Percentiles rank a stretch among this genome's conserved stretches.
phyloP scores from a whole-genome alignment of 1,140 invertebrate species.

The Littorina saxatilis region DNA sequence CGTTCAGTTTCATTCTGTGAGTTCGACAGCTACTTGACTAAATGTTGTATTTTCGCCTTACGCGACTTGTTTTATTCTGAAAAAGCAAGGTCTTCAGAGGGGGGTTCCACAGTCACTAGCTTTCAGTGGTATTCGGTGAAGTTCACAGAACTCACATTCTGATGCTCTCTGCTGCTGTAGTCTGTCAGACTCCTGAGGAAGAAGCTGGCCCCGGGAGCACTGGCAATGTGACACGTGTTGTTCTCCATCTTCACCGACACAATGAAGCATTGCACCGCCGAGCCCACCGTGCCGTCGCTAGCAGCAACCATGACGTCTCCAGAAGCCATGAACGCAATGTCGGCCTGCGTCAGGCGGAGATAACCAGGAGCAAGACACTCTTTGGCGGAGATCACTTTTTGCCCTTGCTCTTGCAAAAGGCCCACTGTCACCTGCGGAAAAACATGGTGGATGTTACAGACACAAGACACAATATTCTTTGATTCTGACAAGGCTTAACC shows the following conservation, averaged over 20 bases:
- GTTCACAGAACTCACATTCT: constrained; percentile 43
- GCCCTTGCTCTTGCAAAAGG: constrained; percentile 50
- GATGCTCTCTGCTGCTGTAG: constrained; percentile 53
- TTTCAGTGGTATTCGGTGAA: too few species aligned
- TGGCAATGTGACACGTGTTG: constrained; percentile 77
- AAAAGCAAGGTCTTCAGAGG: too few species aligned
- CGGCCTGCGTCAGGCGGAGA: constrained; percentile 85
- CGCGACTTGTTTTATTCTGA: too few species aligned
- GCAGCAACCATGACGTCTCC: constrained; percentile 88
- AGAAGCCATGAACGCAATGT: constrained; percentile 78
- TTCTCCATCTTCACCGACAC: constrained; percentile 80
- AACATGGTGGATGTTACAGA: neutral
- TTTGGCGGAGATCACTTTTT: constrained; percentile 51
- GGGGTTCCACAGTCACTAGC: too few species aligned
- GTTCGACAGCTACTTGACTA: too few species aligned
- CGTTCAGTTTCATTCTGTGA: too few species aligned
- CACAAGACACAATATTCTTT: neutral
- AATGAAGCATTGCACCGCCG: constrained; percentile 86
- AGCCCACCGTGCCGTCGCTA: constrained; percentile 81
- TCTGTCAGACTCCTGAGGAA: constrained; percentile 81
- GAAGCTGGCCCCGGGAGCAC: constrained; percentile 88
- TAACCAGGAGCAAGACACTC: constrained; percentile 86
- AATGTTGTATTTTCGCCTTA: too few species aligned
- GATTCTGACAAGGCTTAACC: neutral
- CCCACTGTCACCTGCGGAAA: constrained; percentile 57